Percentiles rank a stretch among this genome's conserved stretches.
Conservation (phyloP, 2,797 vertebrate species). For the Acanthornis magna region DNA sequence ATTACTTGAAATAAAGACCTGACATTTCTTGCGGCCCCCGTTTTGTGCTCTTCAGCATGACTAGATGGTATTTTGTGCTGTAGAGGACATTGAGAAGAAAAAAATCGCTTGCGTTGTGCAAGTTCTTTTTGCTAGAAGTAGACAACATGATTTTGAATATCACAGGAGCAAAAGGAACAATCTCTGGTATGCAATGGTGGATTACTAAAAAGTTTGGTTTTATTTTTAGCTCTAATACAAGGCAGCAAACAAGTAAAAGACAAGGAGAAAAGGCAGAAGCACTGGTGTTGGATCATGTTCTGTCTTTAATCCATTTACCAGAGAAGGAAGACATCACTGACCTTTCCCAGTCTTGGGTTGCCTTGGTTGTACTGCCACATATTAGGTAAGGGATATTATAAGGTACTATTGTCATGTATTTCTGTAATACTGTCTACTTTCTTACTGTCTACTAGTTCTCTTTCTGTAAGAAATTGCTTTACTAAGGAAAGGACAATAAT, state of each 20-base stretch:
- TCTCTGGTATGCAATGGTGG: not conserved
- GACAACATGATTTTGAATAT: not conserved
- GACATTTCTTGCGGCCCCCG: not conserved
- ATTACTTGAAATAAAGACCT: not conserved
- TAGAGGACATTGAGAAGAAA: not conserved
- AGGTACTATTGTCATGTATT: not conserved
- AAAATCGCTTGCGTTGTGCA: not conserved
- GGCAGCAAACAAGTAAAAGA: conserved; percentile 58
- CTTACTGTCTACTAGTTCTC: not conserved
- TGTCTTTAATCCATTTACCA: conserved; percentile 79
- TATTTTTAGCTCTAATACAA: conserved; percentile 60
- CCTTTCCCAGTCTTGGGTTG: conserved; percentile 87
- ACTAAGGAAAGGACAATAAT: not conserved
- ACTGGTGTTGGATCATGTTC: conserved; percentile 79
- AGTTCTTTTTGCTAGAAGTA: not conserved
- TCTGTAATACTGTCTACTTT: not conserved
- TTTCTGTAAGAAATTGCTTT: not conserved
- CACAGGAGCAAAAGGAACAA: not conserved
- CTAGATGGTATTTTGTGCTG: not conserved
- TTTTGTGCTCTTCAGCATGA: not conserved
- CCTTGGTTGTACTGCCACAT: conserved; percentile 91
- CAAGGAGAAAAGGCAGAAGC: conserved; percentile 43
- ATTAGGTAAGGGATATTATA: conserved; percentile 80
- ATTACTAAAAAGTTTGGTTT: not conserved
- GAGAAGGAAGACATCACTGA: conserved; percentile 62